These are phyloP conservation scores for Drosophila multiciliata DNA, from an alignment of 2,888 invertebrate genomes.

Conservation along the genomic window DNA sequence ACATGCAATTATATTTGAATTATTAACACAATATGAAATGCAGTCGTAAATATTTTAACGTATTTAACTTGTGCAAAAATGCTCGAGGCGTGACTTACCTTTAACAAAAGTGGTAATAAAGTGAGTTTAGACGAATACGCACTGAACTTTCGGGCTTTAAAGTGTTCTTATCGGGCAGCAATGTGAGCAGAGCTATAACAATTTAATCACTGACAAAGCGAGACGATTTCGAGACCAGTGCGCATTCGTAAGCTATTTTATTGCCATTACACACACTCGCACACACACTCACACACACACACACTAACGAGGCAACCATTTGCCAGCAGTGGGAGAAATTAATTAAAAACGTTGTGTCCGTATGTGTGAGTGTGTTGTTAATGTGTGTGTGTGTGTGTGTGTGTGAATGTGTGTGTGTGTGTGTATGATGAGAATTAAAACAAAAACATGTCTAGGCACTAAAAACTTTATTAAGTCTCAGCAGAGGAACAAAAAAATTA, in stretches of 20 bases:
- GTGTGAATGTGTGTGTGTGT: slow-evolving; percentile 8
- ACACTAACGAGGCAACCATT: slow-evolving; percentile 47
- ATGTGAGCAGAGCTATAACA: slow-evolving; percentile 56
- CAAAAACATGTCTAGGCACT: slow-evolving; percentile 79
- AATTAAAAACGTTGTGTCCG: slow-evolving; percentile 63
- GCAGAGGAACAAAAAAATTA: slow-evolving; percentile 66
- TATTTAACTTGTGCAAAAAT: slow-evolving; percentile 11
- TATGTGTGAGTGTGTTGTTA: slow-evolving; percentile 21
- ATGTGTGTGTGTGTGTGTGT: slow-evolving; percentile 4
- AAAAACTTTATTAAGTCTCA: slow-evolving; percentile 77
- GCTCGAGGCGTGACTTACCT: slow-evolving; percentile 1
- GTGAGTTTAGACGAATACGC: background rate
- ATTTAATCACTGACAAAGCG: slow-evolving; percentile 70
- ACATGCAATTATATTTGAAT: background rate
- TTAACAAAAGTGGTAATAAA: slow-evolving; percentile 19
- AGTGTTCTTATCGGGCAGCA: slow-evolving; percentile 25
- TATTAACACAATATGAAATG: slow-evolving; percentile 6
- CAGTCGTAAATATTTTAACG: background rate
- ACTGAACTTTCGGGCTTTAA: slow-evolving; percentile 24
- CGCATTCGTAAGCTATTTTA: slow-evolving; percentile 66
- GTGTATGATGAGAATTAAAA: slow-evolving; percentile 54
- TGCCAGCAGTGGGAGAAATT: slow-evolving; percentile 67
- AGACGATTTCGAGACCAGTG: slow-evolving; percentile 43
- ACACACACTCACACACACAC: slow-evolving; percentile 26
- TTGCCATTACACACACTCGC: slow-evolving; percentile 47